Evolutionary conservation across 2,888 invertebrate species (phyloP), one percentile per base, ranked within the genome.

Genomic region (Acanthoscelides obtectus): DNA sequence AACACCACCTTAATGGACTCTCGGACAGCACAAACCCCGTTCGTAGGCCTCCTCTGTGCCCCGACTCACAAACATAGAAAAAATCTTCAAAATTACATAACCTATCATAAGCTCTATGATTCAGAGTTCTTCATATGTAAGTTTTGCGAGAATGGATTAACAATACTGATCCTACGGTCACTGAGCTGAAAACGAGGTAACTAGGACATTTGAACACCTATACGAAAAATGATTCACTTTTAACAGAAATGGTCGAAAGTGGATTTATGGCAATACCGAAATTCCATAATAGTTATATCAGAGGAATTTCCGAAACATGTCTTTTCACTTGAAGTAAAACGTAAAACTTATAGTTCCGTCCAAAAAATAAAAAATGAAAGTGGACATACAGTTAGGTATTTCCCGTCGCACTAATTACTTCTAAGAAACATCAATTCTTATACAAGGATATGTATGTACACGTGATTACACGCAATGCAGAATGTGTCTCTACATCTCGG

Each of bases 161-260:
- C n/a, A n/a, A n/a, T n/a, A n/a, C n/a, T n/a, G n/a, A n/a, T n/a
- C n/a, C n/a, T n/a, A n/a, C n/a, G n/a, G n/a, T n/a, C n/a, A n/a
- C n/a, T n/a, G n/a, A n/a, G n/a, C n/a, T n/a, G n/a, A n/a, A n/a
- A n/a, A n/a, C n/a, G n/a, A n/a, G n/a, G 45, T 12, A 45, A 3
- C 17, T 1, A 45, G 12, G 6, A 45, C 45, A 25, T 25, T 25
- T 8, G 25, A 25, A 25, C 8, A 25, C 22, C 6, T 71, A n/a
- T n/a, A n/a, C 22, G 64, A 27, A 22, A 68, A 68, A 63, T 21
- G 22, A 20, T 68, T 20, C 27, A n/a, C 20, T 20, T 19, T 64
- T n/a, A 69, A 20, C 20, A 20, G 45, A 67, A 22, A 20, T 73
- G 27, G n/a, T 25, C 45, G 66, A 22, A 69, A 22, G 66, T 45